Percentiles rank a stretch among this genome's conserved stretches.
These are phyloP conservation scores for Marronus borbonicus DNA, from an alignment of 2,888 invertebrate species.

Conservation along the genomic window DNA sequence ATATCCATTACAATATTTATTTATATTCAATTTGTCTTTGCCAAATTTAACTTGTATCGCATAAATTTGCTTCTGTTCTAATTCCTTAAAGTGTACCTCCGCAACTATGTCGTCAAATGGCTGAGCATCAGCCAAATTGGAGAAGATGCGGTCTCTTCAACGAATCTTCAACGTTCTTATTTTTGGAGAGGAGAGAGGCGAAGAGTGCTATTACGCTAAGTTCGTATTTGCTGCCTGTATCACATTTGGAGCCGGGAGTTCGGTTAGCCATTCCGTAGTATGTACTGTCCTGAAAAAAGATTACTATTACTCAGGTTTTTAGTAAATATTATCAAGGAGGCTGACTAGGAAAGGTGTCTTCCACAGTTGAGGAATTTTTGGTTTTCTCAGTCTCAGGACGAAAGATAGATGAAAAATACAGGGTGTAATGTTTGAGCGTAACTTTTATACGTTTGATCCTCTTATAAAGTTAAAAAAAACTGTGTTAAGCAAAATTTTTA, in stretches of 20 bases:
- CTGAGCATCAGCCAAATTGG: not conserved
- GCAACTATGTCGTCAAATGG: not conserved
- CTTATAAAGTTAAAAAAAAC: too few species aligned
- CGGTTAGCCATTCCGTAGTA: not conserved
- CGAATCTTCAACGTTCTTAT: not conserved
- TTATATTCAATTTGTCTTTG: not conserved
- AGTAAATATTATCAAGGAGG: too few species aligned
- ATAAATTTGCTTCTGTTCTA: not conserved
- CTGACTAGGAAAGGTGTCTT: too few species aligned
- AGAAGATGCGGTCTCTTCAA: not conserved
- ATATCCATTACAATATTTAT: not conserved
- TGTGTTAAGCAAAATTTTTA: too few species aligned
- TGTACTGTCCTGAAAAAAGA: too few species aligned
- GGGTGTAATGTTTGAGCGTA: too few species aligned
- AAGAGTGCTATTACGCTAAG: not conserved
- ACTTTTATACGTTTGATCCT: too few species aligned
- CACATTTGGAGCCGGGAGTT: not conserved
- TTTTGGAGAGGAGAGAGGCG: not conserved
- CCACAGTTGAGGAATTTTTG: too few species aligned
- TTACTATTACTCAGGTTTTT: too few species aligned
- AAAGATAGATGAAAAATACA: too few species aligned
- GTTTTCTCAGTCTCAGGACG: too few species aligned
- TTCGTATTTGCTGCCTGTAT: not conserved
- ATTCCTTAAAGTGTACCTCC: not conserved
- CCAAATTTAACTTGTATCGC: not conserved